Percentiles rank a stretch among this genome's conserved stretches.
Evolutionary conservation across 2,888 invertebrate species (phyloP).

Genomic region (Eupeodes luniger): DNA sequence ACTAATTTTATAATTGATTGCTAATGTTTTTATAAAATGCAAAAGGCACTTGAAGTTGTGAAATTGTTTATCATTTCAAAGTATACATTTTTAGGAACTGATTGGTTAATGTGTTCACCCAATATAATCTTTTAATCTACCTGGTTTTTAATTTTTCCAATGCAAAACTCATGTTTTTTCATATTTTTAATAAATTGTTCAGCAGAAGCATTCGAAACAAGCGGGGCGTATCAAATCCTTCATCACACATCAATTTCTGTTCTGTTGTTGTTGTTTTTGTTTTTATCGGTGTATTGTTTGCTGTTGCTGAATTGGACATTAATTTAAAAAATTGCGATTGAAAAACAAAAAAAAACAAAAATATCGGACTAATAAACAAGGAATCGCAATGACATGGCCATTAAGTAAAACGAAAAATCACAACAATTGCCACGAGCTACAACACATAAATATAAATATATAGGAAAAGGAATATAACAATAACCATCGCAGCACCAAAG

Average conservation of each 20-base stretch:
- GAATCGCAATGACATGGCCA: slow-evolving; percentile 43
- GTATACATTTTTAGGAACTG: no score
- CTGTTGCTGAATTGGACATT: slow-evolving; percentile 11
- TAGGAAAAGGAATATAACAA: slow-evolving; percentile 50
- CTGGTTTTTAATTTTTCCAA: slow-evolving; percentile 19
- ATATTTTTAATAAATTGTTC: slow-evolving; percentile 3
- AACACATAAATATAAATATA: no score
- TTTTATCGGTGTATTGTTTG: neutral
- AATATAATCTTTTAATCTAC: neutral
- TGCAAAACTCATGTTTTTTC: slow-evolving; percentile 28
- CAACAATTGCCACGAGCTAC: slow-evolving; percentile 52
- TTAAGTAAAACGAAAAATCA: slow-evolving; percentile 64
- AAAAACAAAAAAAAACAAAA: neutral
- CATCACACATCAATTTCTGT: slow-evolving; percentile 21
- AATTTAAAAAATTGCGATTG: slow-evolving; percentile 28
- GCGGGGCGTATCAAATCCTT: slow-evolving; percentile 41
- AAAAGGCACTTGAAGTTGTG: no score
- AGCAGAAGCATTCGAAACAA: slow-evolving; percentile 1
- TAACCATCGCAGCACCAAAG: slow-evolving; percentile 44
- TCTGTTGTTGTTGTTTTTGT: neutral
- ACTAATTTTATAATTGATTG: no score
- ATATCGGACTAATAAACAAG: slow-evolving; percentile 32
- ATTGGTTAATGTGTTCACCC: no score
- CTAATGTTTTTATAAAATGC: no score
- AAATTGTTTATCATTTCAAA: no score